phyloP scores from a whole-genome alignment of 1,140 invertebrate genomes.

The Papilio helenus region DNA sequence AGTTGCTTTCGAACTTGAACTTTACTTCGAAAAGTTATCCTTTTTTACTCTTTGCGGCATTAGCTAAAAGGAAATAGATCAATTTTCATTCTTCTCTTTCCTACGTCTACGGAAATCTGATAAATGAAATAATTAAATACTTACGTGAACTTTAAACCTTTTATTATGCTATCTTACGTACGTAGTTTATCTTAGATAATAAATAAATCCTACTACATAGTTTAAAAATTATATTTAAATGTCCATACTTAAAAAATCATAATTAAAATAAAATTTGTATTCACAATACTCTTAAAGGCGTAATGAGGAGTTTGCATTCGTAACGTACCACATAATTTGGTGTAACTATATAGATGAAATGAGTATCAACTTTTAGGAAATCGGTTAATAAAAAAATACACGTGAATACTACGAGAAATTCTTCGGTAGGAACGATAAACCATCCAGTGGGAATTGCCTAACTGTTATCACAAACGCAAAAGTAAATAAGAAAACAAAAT shows the following conservation, averaged over 20 bases:
- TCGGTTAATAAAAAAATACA: background rate
- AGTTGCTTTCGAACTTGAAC: slow-evolving; percentile 35
- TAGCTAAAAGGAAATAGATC: slow-evolving; percentile 1
- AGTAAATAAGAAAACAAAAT: slow-evolving; percentile 33
- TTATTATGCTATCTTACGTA: too few species aligned
- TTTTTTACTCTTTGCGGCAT: slow-evolving; percentile 5
- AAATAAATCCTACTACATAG: too few species aligned
- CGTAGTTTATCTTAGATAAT: too few species aligned
- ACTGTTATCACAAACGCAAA: slow-evolving; percentile 33
- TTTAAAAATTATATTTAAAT: too few species aligned
- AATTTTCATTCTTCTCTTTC: background rate
- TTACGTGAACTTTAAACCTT: too few species aligned
- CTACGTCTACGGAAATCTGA: background rate
- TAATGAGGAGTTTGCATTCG: too few species aligned
- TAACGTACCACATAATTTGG: too few species aligned
- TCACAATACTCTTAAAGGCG: too few species aligned
- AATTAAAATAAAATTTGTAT: too few species aligned
- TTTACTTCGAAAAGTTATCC: slow-evolving; percentile 19
- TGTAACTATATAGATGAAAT: too few species aligned
- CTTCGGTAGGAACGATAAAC: background rate
- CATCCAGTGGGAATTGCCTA: slow-evolving; percentile 16
- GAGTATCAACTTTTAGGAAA: too few species aligned
- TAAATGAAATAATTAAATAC: background rate
- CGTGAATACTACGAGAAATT: background rate
- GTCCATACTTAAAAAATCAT: too few species aligned